A percentile compares a stretch with the other conserved stretches of the same genome.
Conservation (phyloP, 2,888 invertebrate genomes). For the Drepana falcataria region DNA sequence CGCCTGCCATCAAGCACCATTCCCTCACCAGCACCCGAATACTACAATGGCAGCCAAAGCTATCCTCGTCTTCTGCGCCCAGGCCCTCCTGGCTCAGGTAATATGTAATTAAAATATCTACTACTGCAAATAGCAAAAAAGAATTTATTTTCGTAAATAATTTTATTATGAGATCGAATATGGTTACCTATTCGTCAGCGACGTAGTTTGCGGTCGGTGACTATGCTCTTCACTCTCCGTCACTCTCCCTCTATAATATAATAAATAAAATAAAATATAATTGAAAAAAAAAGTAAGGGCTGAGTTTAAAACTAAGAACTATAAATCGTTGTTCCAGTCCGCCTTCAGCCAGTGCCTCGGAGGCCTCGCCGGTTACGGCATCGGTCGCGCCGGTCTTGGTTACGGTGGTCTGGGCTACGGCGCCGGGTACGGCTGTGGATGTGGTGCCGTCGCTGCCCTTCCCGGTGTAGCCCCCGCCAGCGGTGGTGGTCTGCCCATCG, state of each 20-base stretch:
- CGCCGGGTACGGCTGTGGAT: conserved; percentile 4
- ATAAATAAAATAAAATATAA: too few relatives aligned
- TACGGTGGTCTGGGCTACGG: neutral
- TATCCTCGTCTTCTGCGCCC: conserved; percentile 5
- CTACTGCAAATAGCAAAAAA: neutral
- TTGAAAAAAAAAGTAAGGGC: too few relatives aligned
- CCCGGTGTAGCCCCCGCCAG: conserved; percentile 6
- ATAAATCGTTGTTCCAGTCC: conserved; percentile 8
- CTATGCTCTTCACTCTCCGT: too few relatives aligned
- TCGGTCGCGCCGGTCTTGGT: too few relatives aligned
- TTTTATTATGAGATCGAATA: too few relatives aligned
- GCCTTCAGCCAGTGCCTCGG: conserved; percentile 11
- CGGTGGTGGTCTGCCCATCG: conserved; percentile 20
- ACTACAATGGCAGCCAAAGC: conserved; percentile 1
- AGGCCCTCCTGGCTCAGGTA: conserved; percentile 9
- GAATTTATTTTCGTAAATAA: neutral
- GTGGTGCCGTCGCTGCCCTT: conserved; percentile 1
- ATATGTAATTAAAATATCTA: neutral
- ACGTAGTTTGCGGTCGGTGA: too few relatives aligned
- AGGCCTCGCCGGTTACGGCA: conserved; percentile 4
- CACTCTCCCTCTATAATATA: too few relatives aligned
- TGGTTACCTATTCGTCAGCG: too few relatives aligned
- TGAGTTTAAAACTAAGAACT: too few relatives aligned
- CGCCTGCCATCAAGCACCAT: neutral
- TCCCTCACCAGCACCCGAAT: neutral